phyloP scores from a whole-genome alignment of 2,888 invertebrate species.

The Tholera decimalis region DNA sequence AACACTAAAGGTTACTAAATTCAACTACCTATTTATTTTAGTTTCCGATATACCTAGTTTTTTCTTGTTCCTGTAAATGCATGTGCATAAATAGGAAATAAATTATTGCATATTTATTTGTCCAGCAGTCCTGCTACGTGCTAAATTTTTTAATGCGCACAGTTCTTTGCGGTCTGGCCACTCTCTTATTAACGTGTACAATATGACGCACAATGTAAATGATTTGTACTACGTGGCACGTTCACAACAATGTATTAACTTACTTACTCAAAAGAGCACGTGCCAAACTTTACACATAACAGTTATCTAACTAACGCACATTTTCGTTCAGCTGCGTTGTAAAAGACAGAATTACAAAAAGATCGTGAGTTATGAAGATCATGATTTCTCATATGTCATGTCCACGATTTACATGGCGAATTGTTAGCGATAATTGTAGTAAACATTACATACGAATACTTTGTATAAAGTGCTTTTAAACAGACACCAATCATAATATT shows the following conservation, averaged over 20 bases:
- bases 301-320: slow-evolving; percentile 27
- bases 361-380: not conserved
- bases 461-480: not conserved
- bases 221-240: slow-evolving; percentile 26
- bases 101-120: not conserved
- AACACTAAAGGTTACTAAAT: slow-evolving; percentile 2
- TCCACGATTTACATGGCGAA: not conserved
- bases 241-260: slow-evolving; percentile 31
- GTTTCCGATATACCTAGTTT: not conserved
- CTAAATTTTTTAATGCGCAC: slow-evolving; percentile 26
- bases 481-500: not conserved
- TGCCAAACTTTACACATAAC: slow-evolving; percentile 16
- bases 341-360: slow-evolving; percentile 8
- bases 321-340: slow-evolving; percentile 23
- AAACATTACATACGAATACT: not conserved
- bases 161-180: slow-evolving; percentile 6
- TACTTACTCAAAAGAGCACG: slow-evolving; percentile 42
- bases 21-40: not conserved
- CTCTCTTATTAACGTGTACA: slow-evolving; percentile 11
- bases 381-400: not conserved
- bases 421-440: not conserved
- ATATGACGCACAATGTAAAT: slow-evolving; percentile 36
- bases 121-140: not conserved
- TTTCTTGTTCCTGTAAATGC: not conserved
- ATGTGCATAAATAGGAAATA: not conserved